These are phyloP conservation scores for Meteorus colon DNA, from an alignment of 2,888 invertebrate genomes.

Conservation along the genomic window DNA sequence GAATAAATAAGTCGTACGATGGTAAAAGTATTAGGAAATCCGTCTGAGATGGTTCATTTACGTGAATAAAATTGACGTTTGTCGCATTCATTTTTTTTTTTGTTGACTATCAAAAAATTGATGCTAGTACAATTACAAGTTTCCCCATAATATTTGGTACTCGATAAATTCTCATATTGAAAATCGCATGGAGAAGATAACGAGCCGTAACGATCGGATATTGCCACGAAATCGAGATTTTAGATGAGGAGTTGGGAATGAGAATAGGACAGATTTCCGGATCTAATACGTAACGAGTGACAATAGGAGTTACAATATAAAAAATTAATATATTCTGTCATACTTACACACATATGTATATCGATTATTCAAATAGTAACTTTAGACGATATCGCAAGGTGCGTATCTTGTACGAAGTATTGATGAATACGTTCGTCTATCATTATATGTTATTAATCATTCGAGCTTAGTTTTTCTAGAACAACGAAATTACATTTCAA, in stretches of 20 bases:
- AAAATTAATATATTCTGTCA: conserved; percentile 9
- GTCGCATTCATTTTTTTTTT: neutral
- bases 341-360: neutral
- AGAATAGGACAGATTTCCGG: no score
- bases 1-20: neutral
- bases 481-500: neutral
- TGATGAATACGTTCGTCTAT: neutral
- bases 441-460: neutral
- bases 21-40: conserved; percentile 7
- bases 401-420: neutral
- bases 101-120: neutral
- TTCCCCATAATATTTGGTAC: no score
- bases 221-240: no score
- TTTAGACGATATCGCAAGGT: neutral
- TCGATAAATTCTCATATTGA: no score
- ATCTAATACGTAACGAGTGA: neutral
- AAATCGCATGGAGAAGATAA: no score
- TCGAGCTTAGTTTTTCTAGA: neutral
- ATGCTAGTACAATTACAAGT: neutral
- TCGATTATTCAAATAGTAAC: conserved; percentile 11
- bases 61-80: conserved; percentile 16
- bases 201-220: no score
- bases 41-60: neutral
- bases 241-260: no score
- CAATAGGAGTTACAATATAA: neutral